phyloP scores from a whole-genome alignment of 2,113 vertebrate species.

The Vidua macroura region DNA sequence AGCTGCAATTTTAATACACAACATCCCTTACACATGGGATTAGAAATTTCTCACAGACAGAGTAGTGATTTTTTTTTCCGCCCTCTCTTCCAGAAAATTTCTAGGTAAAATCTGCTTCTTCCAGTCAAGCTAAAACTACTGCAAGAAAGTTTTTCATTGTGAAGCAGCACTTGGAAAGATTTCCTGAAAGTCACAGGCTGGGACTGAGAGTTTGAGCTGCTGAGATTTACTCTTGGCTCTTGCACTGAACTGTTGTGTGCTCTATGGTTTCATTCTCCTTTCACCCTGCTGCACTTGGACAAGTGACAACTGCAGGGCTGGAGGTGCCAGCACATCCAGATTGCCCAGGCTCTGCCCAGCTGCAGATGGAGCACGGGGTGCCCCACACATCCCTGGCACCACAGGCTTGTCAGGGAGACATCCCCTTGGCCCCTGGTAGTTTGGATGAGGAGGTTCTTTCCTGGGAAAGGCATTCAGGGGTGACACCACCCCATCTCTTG shows the following conservation, averaged over 20 bases:
- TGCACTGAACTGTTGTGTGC: not conserved
- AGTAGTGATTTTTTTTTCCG: not conserved
- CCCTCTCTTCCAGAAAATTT: not conserved
- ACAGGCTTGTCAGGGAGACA: not conserved
- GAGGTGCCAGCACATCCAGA: not conserved
- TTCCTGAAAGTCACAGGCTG: not conserved
- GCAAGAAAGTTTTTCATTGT: not conserved
- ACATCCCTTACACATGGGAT: not conserved
- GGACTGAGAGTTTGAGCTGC: not conserved
- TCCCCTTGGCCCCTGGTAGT: too few relatives aligned
- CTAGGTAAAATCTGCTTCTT: not conserved
- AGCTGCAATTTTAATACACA: not conserved
- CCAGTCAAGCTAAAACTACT: not conserved
- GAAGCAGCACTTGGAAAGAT: not conserved
- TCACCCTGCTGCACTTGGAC: not conserved
- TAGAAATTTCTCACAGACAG: not conserved
- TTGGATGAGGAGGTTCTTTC: not conserved
- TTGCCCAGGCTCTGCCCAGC: accelerated
- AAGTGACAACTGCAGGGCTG: accelerated
- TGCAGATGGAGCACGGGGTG: not conserved
- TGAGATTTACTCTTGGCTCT: not conserved
- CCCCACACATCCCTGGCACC: not conserved
- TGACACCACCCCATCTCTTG: not conserved
- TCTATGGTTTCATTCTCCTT: not conserved
- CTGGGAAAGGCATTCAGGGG: not conserved